phyloP scores from a whole-genome alignment of 2,797 vertebrate genomes.

The Enteromius paludinosus region DNA sequence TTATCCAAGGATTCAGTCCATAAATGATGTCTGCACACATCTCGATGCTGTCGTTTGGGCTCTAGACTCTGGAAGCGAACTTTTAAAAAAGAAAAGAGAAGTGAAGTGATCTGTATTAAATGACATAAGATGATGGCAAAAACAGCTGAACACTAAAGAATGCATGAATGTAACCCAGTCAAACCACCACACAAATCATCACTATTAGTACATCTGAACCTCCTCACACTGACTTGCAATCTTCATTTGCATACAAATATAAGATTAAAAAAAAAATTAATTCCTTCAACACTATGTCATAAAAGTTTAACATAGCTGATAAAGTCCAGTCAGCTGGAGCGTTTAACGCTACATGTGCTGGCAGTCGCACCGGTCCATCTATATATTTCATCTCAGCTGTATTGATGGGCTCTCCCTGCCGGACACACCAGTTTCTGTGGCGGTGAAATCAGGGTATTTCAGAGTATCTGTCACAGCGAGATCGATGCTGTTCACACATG shows the following conservation, averaged over 20 bases:
- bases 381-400: not conserved
- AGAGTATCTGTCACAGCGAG: not conserved
- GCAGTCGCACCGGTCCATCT: not conserved
- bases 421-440: not conserved
- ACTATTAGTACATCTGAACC: not conserved
- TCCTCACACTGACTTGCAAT: not conserved
- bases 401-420: not conserved
- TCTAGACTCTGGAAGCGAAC: too few species aligned
- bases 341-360: not conserved
- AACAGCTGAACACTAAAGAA: not conserved
- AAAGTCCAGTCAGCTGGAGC: not conserved
- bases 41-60: too few species aligned
- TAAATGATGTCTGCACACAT: too few species aligned
- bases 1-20: too few species aligned
- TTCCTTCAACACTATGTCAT: not conserved
- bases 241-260: not conserved
- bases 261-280: too few species aligned
- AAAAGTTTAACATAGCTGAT: too few species aligned
- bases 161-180: not conserved
- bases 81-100: too few species aligned
- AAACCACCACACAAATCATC: not conserved
- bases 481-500: not conserved
- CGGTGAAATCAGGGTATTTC: not conserved
- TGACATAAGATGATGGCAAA: not conserved
- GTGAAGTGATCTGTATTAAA: not conserved